Evolutionary conservation across 2,113 vertebrate genomes (phyloP), one percentile per base, ranked within the genome.

Genomic region (Spilogale gracilis): DNA sequence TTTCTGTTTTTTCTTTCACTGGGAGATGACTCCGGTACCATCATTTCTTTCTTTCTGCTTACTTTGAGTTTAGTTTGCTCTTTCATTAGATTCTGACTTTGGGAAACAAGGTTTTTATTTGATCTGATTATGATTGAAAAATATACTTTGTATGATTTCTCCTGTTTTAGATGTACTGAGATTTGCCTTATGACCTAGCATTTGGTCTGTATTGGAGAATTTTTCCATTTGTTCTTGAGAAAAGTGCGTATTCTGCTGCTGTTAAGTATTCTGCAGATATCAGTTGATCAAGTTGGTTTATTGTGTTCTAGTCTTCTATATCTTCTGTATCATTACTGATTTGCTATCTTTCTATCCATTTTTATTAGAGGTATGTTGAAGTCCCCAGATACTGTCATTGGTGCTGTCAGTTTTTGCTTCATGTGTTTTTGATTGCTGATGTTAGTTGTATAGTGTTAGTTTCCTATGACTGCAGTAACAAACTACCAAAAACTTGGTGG

Each of bases 211-310:
- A 27, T 89, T 71, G 38, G 45, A 89, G 71, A 20, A 52, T 76
- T 91, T 91, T 52, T 78, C 12, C 20, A 32, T n/a, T 54, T 88
- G 71, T 60, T 81, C 43, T 95, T 95, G 30, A 91, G 63, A 97
- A 89, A 67, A 94, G 85, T 81, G n/a, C 32, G 13, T 90, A 71
- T 92, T 89, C 45, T 89, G 18, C 18, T 89, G 7, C 32, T 90
- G 3, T 69, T 48, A 8, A 30, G 0, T 89, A 17, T 89, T 94
- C 23, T 83, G 2, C 73, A 80, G 30, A 27, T 82, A 2, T 23
- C 27, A 80, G 32, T 74, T 80, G 4, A 48, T 91, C 45, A 21
- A 6, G 13, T 92, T 89, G 38, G 56, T 60, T 87, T 93, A 82
- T 54, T 79, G n/a, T 91, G 27, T 84, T 73, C 25, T 56, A 30